Evolutionary conservation across 1,140 invertebrate genomes (phyloP).

Genomic region (Spodoptera litura): DNA sequence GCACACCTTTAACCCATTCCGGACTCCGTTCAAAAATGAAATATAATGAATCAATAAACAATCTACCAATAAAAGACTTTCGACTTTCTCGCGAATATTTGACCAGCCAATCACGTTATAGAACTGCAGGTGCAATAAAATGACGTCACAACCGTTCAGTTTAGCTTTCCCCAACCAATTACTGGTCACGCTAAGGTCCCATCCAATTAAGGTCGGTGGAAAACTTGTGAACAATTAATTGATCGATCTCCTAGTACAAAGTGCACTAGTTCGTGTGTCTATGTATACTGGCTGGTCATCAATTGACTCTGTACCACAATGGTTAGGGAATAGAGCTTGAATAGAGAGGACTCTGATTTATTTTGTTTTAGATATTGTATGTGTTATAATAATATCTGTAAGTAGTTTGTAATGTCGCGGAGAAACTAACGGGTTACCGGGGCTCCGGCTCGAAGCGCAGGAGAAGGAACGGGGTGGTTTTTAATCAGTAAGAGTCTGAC

Average conservation of each 20-base stretch:
- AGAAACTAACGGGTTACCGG: too few species aligned
- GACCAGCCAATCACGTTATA: not conserved
- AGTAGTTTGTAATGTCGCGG: too few species aligned
- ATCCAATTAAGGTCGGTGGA: constrained; percentile 21
- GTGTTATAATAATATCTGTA: too few species aligned
- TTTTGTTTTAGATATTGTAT: not conserved
- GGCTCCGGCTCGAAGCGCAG: too few species aligned
- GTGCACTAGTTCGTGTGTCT: not conserved
- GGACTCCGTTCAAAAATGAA: too few species aligned
- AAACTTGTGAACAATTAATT: constrained; percentile 32
- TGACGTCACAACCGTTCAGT: not conserved
- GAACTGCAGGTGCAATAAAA: too few species aligned
- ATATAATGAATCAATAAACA: not conserved
- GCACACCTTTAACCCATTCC: too few species aligned
- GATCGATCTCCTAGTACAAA: constrained; percentile 15
- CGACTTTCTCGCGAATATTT: not conserved
- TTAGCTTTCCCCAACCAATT: constrained; percentile 11
- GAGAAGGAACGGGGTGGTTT: too few species aligned
- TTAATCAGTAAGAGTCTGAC: too few species aligned
- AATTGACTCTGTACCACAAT: not conserved
- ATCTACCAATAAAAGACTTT: not conserved
- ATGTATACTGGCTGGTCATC: constrained; percentile 12
- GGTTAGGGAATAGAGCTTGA: not conserved
- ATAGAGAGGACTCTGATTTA: not conserved
- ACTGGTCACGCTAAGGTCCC: not conserved